These are phyloP conservation scores for Whitmania pigra DNA, from an alignment of 1,140 invertebrate genomes.

Conservation along the genomic window DNA sequence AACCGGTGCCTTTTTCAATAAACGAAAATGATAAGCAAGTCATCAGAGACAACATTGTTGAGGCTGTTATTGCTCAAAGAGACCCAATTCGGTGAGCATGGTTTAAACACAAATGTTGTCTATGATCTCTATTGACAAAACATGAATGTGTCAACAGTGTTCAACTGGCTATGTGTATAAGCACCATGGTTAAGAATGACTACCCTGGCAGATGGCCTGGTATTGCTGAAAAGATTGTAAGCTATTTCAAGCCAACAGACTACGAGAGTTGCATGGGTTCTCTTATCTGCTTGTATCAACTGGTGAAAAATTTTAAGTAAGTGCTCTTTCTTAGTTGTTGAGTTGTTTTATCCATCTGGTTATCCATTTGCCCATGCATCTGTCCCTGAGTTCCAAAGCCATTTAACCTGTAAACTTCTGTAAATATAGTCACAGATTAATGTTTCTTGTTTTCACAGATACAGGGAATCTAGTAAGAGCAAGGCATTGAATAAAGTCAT, in stretches of 20 bases:
- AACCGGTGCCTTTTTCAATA: conserved; percentile 67
- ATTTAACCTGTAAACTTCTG: not conserved
- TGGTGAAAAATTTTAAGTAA: conserved; percentile 89
- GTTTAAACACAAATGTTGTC: not conserved
- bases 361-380: no score
- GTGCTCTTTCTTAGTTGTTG: not conserved
- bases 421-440: not conserved
- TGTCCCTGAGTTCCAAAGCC: no score
- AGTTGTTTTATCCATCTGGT: no score
- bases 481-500: conserved; percentile 82
- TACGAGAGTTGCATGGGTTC: conserved; percentile 74
- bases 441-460: conserved; percentile 45
- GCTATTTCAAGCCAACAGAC: conserved; percentile 69
- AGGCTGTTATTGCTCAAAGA: conserved; percentile 81
- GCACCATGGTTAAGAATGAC: conserved; percentile 83
- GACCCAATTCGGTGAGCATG: conserved; percentile 61
- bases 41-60: conserved; percentile 81
- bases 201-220: conserved; percentile 90
- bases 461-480: conserved; percentile 76
- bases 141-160: conserved; percentile 49
- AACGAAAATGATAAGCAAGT: conserved; percentile 90
- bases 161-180: conserved; percentile 79
- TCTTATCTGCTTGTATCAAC: conserved; percentile 75
- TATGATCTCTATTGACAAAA: not conserved
- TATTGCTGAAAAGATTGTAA: conserved; percentile 84